These are phyloP conservation scores for Zygaena filipendulae DNA, from an alignment of 2,888 invertebrate genomes.

Conservation along the genomic window DNA sequence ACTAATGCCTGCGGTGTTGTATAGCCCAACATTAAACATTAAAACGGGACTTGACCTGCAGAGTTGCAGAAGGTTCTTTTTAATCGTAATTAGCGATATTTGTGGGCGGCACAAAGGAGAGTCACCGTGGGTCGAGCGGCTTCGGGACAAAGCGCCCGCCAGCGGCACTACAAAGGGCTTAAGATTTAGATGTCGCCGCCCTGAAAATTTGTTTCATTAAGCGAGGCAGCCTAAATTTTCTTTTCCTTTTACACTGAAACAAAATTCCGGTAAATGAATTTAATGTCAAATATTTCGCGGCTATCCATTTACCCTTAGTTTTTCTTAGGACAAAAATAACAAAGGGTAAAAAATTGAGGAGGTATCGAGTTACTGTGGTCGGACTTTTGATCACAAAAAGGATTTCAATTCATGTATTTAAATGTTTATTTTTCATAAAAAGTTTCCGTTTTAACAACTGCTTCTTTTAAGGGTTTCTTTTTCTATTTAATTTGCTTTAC, in stretches of 20 bases:
- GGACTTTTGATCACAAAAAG: constrained; percentile 7
- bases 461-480: too few species aligned
- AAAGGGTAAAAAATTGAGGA: constrained; percentile 32
- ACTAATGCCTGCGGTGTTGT: too few species aligned
- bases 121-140: constrained; percentile 37
- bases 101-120: constrained; percentile 49
- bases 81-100: constrained; percentile 60
- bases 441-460: too few species aligned
- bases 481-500: too few species aligned
- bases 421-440: not conserved
- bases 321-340: constrained; percentile 32
- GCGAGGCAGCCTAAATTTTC: constrained; percentile 46
- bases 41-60: constrained; percentile 13
- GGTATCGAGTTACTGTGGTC: constrained; percentile 30
- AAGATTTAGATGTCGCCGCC: constrained; percentile 58
- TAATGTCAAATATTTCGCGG: constrained; percentile 38
- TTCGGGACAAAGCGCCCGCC: constrained; percentile 41
- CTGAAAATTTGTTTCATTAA: constrained; percentile 65
- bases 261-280: constrained; percentile 36
- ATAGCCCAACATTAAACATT: constrained; percentile 16
- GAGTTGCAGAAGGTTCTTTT: constrained; percentile 32
- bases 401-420: not conserved
- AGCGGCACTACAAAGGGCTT: constrained; percentile 56
- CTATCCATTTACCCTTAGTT: constrained; percentile 39
- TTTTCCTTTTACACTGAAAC: constrained; percentile 37